Base-by-base conservation (phyloP, 2,113 vertebrate genomes). In the Hypanus sabinus region DNA sequence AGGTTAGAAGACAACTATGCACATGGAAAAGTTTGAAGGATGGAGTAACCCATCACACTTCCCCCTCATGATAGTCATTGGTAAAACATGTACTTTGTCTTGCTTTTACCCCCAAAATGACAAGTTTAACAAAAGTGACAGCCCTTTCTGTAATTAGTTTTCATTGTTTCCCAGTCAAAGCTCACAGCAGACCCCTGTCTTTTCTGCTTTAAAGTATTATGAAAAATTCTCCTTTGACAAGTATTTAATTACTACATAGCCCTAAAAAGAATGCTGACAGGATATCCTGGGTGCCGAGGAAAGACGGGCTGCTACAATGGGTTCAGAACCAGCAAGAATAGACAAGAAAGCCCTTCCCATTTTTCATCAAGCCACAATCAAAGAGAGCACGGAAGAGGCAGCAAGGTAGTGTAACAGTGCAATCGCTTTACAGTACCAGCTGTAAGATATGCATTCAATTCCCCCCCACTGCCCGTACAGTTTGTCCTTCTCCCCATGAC, bases 121-220 rank as follows among this genome's bases (percentile, higher is more conserved):
- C 94, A 95, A 83, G 95, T 87, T 94, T 95, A 95, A 96, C 96
- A 96, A 95, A 94, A 94, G 94, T 95, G 95, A 97, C 76, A 95
- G 95, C 57, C 90, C 94, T 96, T 95, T 96, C 95, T 96, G 96
- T 96, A 96, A 97, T 97, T 97, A 96, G 95, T 96, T 96, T 96
- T 96, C 95, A 97, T 96, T 97, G 96, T 96, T 96, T 96, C 96
- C 96, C 92, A 96, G 96, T 94, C 95, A 95, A 65, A 96, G 95
- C 95, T 95, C 95, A 95, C 95, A 83, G 95, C 70, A 94, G 95
- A 96, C 95, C 95, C 95, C 96, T 96, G 95, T 95, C 96, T 97
- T 95, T 95, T 95, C 96, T 95, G 95, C 95, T 96, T 95, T 96
- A 96, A 46, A 96, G 96, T 95, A 95, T 95, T 95, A 96, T 95